Evolutionary conservation across 1,140 invertebrate species (phyloP).

Genomic region (Caerostris darwini): DNA sequence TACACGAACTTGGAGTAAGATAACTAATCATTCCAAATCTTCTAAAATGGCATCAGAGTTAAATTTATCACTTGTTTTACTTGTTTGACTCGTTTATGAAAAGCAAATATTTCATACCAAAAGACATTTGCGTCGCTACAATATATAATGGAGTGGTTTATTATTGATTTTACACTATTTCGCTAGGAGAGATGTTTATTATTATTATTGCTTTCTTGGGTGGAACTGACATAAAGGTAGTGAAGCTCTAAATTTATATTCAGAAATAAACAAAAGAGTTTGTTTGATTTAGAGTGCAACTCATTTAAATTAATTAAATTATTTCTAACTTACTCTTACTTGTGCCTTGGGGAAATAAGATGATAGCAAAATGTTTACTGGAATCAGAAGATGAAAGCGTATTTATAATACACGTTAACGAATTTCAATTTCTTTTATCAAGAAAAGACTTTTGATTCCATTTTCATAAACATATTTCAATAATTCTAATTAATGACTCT

Average conservation of each 20-base stretch:
- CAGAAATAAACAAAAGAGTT: conserved; percentile 17
- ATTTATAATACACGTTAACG: too few relatives aligned
- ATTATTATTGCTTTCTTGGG: background rate
- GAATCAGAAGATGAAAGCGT: background rate
- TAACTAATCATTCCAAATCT: conserved; percentile 46
- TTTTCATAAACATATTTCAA: too few relatives aligned
- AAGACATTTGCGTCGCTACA: conserved; percentile 26
- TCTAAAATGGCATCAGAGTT: background rate
- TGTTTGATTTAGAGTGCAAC: background rate
- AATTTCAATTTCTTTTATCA: too few relatives aligned
- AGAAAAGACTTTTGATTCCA: too few relatives aligned
- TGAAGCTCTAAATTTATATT: background rate
- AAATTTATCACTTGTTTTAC: conserved; percentile 7
- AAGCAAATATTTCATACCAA: conserved; percentile 41
- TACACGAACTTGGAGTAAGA: background rate
- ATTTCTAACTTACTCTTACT: background rate
- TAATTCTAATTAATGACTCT: too few relatives aligned
- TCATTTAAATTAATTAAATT: conserved; percentile 33
- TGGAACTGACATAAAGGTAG: background rate
- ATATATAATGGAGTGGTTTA: background rate
- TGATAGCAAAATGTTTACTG: background rate
- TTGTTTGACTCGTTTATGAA: conserved; percentile 1
- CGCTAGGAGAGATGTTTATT: background rate
- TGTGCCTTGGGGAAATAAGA: background rate
- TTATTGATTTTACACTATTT: conserved; percentile 43